Evolutionary conservation across 2,797 vertebrate species (phyloP).

Genomic region (Prionace glauca): DNA sequence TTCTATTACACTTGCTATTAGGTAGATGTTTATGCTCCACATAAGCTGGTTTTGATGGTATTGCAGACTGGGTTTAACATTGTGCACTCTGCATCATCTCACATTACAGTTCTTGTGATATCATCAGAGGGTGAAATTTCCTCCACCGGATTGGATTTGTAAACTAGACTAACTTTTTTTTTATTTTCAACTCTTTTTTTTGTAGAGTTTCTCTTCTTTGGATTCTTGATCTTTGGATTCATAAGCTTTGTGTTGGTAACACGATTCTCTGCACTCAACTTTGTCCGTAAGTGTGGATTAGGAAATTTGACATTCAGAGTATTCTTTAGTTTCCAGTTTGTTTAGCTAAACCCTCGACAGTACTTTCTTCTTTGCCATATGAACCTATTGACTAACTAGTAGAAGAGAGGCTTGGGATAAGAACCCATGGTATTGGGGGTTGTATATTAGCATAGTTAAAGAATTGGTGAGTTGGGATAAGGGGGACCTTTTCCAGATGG

Average conservation of each 20-base stretch:
- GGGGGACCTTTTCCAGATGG: no score
- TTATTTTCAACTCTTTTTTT: neutral
- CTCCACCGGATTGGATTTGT: neutral
- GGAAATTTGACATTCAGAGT: neutral
- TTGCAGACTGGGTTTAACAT: neutral
- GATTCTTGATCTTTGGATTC: slow-evolving; percentile 42
- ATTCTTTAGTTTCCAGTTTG: neutral
- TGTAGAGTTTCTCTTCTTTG: slow-evolving; percentile 42
- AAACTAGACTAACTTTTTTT: no score
- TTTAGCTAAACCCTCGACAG: neutral
- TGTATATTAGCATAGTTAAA: no score
- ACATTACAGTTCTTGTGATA: neutral
- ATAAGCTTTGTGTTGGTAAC: slow-evolving; percentile 38
- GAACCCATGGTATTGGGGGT: no score
- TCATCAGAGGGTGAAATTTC: neutral
- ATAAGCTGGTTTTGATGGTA: neutral
- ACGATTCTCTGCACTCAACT: slow-evolving; percentile 32
- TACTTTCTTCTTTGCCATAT: neutral
- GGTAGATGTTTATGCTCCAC: neutral
- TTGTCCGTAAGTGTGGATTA: slow-evolving; percentile 38
- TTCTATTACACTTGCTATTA: neutral
- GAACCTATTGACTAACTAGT: no score
- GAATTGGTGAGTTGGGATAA: no score
- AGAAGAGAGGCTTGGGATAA: no score
- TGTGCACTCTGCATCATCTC: neutral